Evolutionary conservation across 2,888 invertebrate genomes (phyloP).

Genomic region (Agrochola circellaris): DNA sequence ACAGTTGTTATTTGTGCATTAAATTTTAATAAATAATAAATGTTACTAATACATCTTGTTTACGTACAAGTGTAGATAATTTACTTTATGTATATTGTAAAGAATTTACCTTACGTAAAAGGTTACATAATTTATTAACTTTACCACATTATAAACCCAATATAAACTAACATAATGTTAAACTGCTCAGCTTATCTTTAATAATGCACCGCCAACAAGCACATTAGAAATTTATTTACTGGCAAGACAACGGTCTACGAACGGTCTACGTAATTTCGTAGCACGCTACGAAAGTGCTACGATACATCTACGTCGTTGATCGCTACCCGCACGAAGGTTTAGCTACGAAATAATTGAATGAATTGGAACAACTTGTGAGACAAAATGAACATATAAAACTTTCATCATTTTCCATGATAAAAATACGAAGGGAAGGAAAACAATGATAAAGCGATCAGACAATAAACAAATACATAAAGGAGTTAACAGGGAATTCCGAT

Average conservation of each 20-base stretch:
- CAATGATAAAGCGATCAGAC: conserved; percentile 60
- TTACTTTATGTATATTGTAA: neutral
- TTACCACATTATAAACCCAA: conserved; percentile 16
- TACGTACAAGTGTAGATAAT: neutral
- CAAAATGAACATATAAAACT: conserved; percentile 34
- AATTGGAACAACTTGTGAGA: conserved; percentile 52
- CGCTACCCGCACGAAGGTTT: conserved; percentile 46
- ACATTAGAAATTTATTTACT: conserved; percentile 62
- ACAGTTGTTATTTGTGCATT: neutral
- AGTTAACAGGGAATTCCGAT: conserved; percentile 73
- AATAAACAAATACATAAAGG: conserved; percentile 72
- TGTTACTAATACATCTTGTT: too few relatives aligned
- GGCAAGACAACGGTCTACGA: conserved; percentile 52
- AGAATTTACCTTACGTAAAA: neutral
- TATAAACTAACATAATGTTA: conserved; percentile 26
- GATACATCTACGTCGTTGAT: conserved; percentile 42
- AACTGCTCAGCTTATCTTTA: conserved; percentile 53
- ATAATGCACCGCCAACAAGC: conserved; percentile 58
- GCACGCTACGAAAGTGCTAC: conserved; percentile 65
- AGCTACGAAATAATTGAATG: conserved; percentile 54
- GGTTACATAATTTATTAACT: neutral
- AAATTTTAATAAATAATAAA: neutral
- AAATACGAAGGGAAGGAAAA: conserved; percentile 49
- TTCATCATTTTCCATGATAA: conserved; percentile 49
- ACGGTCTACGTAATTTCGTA: conserved; percentile 61